These are phyloP conservation scores for Chlorodrepanis virens DNA, from an alignment of 2,113 vertebrate species.

Conservation along the genomic window DNA sequence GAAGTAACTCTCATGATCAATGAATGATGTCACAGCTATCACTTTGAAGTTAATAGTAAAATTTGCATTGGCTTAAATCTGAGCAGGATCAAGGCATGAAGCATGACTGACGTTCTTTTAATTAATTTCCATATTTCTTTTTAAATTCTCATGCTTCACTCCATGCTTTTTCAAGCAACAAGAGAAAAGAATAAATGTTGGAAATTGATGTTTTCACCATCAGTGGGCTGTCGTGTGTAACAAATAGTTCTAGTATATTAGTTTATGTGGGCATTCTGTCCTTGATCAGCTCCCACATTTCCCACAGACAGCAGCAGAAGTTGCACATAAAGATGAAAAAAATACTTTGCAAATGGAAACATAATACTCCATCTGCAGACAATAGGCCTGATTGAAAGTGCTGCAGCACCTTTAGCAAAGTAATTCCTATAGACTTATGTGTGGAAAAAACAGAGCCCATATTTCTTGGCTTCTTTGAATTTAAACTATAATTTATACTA, in stretches of 20 bases:
- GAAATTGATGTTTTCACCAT: background rate
- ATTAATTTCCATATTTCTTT: slow-evolving; percentile 56
- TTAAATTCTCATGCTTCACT: slow-evolving; percentile 19
- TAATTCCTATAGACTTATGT: background rate
- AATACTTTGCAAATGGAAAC: background rate
- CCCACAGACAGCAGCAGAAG: background rate
- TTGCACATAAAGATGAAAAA: background rate
- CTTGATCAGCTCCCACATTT: slow-evolving; percentile 15
- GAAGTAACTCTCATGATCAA: slow-evolving; percentile 39
- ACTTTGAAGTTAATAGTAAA: slow-evolving; percentile 54
- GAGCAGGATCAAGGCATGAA: slow-evolving; percentile 41
- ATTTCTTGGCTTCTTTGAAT: background rate
- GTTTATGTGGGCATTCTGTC: slow-evolving; percentile 4
- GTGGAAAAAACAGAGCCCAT: background rate
- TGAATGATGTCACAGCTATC: slow-evolving; percentile 25
- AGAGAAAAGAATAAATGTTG: slow-evolving; percentile 20
- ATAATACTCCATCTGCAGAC: slow-evolving; percentile 10
- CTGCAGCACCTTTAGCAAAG: background rate
- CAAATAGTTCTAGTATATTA: slow-evolving; percentile 34
- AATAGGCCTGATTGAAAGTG: background rate
- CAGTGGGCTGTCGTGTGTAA: slow-evolving; percentile 18
- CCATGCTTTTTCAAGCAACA: background rate
- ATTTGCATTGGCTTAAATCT: slow-evolving; percentile 30
- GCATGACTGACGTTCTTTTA: background rate
- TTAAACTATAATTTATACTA: background rate